A percentile compares a stretch with the other conserved stretches of the same genome.
Conservation (phyloP, 2,797 vertebrate genomes). For the Scarus forsteni region DNA sequence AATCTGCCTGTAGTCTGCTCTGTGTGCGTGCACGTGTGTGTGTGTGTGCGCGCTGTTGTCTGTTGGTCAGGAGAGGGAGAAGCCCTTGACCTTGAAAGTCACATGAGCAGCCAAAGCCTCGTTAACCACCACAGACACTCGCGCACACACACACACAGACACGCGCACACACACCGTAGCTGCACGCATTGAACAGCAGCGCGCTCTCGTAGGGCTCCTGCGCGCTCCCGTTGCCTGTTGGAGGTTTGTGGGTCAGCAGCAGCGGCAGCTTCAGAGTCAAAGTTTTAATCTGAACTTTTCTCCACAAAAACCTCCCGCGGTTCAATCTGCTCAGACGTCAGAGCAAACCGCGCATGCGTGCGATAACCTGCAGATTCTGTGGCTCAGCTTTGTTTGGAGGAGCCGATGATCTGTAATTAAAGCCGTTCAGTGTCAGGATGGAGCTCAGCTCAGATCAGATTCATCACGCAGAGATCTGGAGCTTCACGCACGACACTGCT, state of each 20-base stretch:
- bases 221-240: slow-evolving; percentile 32
- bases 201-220: not conserved
- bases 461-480: too few species aligned
- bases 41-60: not conserved
- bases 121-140: slow-evolving; percentile 37
- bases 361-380: too few species aligned
- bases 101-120: slow-evolving; percentile 39
- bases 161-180: too few species aligned
- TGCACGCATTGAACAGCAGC: not conserved
- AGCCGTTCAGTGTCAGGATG: too few species aligned
- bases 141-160: slow-evolving; percentile 12
- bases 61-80: slow-evolving; percentile 38
- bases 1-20: too few species aligned
- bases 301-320: not conserved
- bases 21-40: not conserved
- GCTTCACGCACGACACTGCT: too few species aligned
- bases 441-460: too few species aligned
- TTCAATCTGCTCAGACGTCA: not conserved
- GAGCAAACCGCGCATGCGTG: not conserved
- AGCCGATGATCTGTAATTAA: too few species aligned
- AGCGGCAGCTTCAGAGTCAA: not conserved
- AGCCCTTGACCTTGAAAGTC: slow-evolving; percentile 76
- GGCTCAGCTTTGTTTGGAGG: too few species aligned
- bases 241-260: slow-evolving; percentile 20
- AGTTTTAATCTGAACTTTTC: not conserved